These are phyloP conservation scores for Asbolus verrucosus DNA, from an alignment of 1,140 invertebrate species.

Conservation along the genomic window DNA sequence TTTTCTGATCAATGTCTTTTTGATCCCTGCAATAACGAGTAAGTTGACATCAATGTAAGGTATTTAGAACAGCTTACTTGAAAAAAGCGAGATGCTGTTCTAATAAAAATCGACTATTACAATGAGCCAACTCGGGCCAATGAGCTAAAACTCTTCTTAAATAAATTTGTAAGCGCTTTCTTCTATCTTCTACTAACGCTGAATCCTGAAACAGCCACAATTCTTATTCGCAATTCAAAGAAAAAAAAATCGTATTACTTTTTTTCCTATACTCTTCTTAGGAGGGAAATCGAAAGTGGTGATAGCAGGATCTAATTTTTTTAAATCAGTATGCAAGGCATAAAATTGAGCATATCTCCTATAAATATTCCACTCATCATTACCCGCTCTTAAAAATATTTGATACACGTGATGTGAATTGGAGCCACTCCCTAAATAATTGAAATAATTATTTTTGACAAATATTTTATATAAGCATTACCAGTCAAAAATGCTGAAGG, in stretches of 20 bases:
- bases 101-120: conserved; percentile 77
- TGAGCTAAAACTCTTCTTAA: conserved; percentile 81
- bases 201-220: conserved; percentile 74
- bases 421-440: conserved; percentile 64
- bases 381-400: conserved; percentile 87
- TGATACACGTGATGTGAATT: conserved; percentile 89
- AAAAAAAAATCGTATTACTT: conserved; percentile 69
- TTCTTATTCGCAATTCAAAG: conserved; percentile 40
- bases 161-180: conserved; percentile 82
- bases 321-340: conserved; percentile 82
- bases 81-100: conserved; percentile 84
- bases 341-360: conserved; percentile 92
- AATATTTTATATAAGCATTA: too few relatives aligned
- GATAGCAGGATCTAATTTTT: conserved; percentile 83
- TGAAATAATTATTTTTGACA: background rate
- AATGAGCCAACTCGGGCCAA: conserved; percentile 76
- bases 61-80: conserved; percentile 70
- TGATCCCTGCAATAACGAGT: conserved; percentile 58
- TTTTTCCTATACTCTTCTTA: conserved; percentile 91
- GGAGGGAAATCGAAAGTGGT: conserved; percentile 91
- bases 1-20: conserved; percentile 56
- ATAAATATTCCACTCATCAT: conserved; percentile 95
- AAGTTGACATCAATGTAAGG: conserved; percentile 5
- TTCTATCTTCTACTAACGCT: conserved; percentile 82
- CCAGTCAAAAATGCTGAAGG: conserved; percentile 91